Evolutionary conservation across 1,140 invertebrate species (phyloP), one percentile per base, ranked within the genome.

Genomic region (Magallana ariakensis): DNA sequence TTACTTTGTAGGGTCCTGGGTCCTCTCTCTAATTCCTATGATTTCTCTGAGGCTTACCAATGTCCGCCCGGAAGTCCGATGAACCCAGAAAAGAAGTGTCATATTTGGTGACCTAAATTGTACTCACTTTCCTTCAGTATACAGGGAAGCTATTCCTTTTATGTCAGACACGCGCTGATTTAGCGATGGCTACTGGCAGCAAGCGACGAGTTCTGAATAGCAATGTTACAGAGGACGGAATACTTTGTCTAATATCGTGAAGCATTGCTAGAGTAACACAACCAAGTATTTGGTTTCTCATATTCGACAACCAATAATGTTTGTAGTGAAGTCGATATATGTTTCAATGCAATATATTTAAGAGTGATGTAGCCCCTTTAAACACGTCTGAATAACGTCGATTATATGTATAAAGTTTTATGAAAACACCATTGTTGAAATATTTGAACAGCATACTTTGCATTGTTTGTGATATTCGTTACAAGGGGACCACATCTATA

Each of bases 81-180:
- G 97, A 98, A 98, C 95, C 98, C 98, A 0, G 91, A 93, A 26
- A 92, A 95, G 3, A 96, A 96, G 93, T 99, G 98, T 94, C 97
- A 98, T 91, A 98, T 98, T 90, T 98, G 97, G 94, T 99, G 66
- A 75, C 33, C 22, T 75, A 26, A 75, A 75, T 13, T 26, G 66
- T 10, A 75, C 13, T 75, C 66, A 19, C 22, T 26, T 33, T 10
- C 33, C 66, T 26, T 26, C 13, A 26, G 33, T 26, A 75, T 13
- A 75, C 33, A 26, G 66, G 66, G 33, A 26, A 22, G 3, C 22
- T 7, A 8, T 33, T 75, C 5, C 22, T 75, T 75, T 26, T 11
- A 75, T 75, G 66, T 19, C 66, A 75, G 33, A 26, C 66, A 26
- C 11, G 66, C 33, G 22, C 33, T 75, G 22, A 26, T 26, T 26